phyloP scores from a whole-genome alignment of 2,888 invertebrate species.

The Chymomyza amoena region DNA sequence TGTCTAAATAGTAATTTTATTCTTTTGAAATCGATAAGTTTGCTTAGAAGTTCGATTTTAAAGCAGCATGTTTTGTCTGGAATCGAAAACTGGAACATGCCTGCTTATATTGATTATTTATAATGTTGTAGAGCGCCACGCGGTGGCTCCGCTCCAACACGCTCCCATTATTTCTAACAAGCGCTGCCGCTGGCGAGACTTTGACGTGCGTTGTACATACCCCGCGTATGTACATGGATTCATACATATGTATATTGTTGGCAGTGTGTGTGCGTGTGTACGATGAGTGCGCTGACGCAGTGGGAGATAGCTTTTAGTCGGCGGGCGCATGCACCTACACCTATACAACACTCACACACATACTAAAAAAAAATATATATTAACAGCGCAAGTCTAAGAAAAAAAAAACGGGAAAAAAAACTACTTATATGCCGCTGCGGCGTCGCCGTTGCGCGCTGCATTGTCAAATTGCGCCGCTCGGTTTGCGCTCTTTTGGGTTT shows the following conservation, averaged over 20 bases:
- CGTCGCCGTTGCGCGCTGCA: neutral
- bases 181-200: neutral
- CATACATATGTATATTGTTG: too few species aligned
- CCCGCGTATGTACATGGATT: too few species aligned
- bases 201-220: neutral
- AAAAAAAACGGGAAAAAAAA: neutral
- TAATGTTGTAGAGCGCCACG: neutral
- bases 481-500: neutral
- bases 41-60: too few species aligned
- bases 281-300: conserved; percentile 61
- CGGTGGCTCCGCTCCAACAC: neutral
- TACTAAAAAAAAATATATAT: neutral
- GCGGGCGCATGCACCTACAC: conserved; percentile 52
- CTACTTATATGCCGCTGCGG: neutral
- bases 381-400: neutral
- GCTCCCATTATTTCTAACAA: neutral
- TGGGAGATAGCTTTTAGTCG: conserved; percentile 54
- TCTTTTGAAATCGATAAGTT: too few species aligned
- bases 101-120: neutral
- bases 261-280: conserved; percentile 21
- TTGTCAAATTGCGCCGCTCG: neutral
- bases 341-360: too few species aligned
- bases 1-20: too few species aligned
- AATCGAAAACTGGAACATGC: neutral
- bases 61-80: conserved; percentile 39